These are phyloP conservation scores for Watsonalla binaria DNA, from an alignment of 2,888 invertebrate species.

Conservation along the genomic window DNA sequence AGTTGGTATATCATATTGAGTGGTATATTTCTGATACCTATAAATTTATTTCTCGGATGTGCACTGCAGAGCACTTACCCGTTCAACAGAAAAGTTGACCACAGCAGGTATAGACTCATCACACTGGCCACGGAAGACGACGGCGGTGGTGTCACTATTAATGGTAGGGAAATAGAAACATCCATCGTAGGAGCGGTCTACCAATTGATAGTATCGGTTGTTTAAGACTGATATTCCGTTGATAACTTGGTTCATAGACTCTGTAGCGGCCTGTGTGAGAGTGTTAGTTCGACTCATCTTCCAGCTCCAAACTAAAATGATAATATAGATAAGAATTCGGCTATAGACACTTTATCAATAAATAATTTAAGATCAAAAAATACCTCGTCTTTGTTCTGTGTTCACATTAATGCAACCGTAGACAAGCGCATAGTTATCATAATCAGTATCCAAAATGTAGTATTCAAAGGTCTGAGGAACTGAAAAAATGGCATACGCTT, in stretches of 20 bases:
- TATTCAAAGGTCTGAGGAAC: conserved; percentile 25
- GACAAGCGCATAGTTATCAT: conserved; percentile 78
- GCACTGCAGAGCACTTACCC: conserved; percentile 19
- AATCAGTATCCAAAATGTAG: conserved; percentile 74
- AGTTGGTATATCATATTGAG: too few species aligned
- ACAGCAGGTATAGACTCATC: conserved; percentile 30
- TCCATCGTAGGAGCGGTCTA: conserved; percentile 16
- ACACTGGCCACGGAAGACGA: conserved; percentile 37
- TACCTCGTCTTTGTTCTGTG: neutral
- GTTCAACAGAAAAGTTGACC: conserved; percentile 22
- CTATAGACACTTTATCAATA: too few species aligned
- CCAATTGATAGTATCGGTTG: conserved; percentile 26
- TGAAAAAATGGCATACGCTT: conserved; percentile 16
- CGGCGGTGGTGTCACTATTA: conserved; percentile 9
- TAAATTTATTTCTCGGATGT: neutral
- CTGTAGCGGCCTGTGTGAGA: conserved; percentile 15
- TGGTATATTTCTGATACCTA: too few species aligned
- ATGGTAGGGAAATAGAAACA: conserved; percentile 31
- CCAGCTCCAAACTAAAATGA: conserved; percentile 41
- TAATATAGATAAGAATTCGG: neutral
- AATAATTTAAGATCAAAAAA: too few species aligned
- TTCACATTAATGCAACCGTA: conserved; percentile 72
- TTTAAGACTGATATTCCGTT: conserved; percentile 30
- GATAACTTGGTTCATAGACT: conserved; percentile 23
- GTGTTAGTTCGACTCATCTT: conserved; percentile 39